Base-by-base conservation (phyloP, 2,113 vertebrate species). In the Syngnathus floridae region DNA sequence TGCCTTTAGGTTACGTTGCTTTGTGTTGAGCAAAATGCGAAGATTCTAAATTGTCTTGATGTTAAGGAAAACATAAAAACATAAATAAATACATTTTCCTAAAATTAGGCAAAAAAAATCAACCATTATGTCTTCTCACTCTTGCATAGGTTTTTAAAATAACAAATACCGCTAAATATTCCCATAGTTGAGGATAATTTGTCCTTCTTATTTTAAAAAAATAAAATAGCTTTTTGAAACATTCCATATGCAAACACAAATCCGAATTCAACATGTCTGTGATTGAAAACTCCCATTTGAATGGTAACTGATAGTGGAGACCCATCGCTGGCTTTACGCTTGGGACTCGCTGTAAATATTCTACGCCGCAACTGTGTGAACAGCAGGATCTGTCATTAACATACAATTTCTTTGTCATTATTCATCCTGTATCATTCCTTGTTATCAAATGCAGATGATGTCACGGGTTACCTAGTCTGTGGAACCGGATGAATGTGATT, bases 371-470 rank as follows among this genome's bases (percentile, higher is more conserved):
- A 46, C 49, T 71, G 56, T 78, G 73, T 74, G 72, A 86, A 78
- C 86, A 84, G 84, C 84, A 75, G 84, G 84, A 82, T 85, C 83
- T 88, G 84, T 85, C 73, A 38, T 45, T 48, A 64, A 71, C 66
- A 4, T 69, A 3, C 26, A 31, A 31, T 67, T 59, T 12, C 35
- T 63, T 59, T 45, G 36, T 58, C 74, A 35, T 54, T 66, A 48
- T 41, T 66, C 52, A 41, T 62, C 58, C 46, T 48, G n/a, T 62
- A 8, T 37, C 9, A 17, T 19, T 16, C 3, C 21, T 21, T n/a
- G 17, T 49, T 49, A 51, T 10, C 48, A 10, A 7, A n/a, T 21
- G 48, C 19, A 10, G 10, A 38, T 58, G 14, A 37, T 37, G 35
- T 58, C 35, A 37, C 37, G 37, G 19, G 56, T 58, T 17, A 19